phyloP scores from a whole-genome alignment of 2,888 invertebrate genomes.

The Antheraea assamensis region DNA sequence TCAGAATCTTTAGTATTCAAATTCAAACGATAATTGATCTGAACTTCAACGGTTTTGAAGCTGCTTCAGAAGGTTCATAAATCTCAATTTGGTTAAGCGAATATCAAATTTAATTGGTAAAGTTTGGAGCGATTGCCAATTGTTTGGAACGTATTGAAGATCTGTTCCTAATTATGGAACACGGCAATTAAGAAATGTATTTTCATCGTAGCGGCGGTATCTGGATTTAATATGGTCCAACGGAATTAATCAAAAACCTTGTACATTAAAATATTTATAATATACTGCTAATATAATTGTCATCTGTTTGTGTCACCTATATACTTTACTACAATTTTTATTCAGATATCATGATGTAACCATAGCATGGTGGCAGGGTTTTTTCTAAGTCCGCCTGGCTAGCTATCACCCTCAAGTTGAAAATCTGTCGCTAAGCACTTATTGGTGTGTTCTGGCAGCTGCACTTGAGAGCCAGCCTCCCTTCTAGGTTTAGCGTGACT shows the following conservation, averaged over 20 bases:
- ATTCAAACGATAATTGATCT: slow-evolving; percentile 13
- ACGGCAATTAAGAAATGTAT: slow-evolving; percentile 1
- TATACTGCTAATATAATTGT: too few relatives aligned
- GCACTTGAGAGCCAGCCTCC: too few relatives aligned
- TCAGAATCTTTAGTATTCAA: slow-evolving; percentile 18
- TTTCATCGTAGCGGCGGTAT: background rate
- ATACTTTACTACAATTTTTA: too few relatives aligned
- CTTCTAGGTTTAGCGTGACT: too few relatives aligned
- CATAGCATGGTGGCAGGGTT: too few relatives aligned
- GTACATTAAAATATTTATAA: too few relatives aligned
- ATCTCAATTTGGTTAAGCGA: background rate
- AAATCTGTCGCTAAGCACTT: too few relatives aligned
- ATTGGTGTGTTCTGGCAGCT: too few relatives aligned
- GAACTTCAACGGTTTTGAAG: slow-evolving; percentile 7
- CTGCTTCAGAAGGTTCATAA: background rate
- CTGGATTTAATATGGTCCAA: background rate
- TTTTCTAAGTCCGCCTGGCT: too few relatives aligned
- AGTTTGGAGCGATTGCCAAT: background rate
- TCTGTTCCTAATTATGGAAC: slow-evolving; percentile 6
- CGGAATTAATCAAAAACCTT: background rate
- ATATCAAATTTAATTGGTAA: slow-evolving; percentile 9
- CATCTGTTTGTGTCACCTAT: too few relatives aligned
- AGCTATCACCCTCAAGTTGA: too few relatives aligned
- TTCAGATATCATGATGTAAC: too few relatives aligned
- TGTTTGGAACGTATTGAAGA: background rate